Percentiles rank a stretch among this genome's conserved stretches.
These are phyloP conservation scores for Platysteira castanea DNA, from an alignment of 2,113 vertebrate genomes.

Conservation along the genomic window DNA sequence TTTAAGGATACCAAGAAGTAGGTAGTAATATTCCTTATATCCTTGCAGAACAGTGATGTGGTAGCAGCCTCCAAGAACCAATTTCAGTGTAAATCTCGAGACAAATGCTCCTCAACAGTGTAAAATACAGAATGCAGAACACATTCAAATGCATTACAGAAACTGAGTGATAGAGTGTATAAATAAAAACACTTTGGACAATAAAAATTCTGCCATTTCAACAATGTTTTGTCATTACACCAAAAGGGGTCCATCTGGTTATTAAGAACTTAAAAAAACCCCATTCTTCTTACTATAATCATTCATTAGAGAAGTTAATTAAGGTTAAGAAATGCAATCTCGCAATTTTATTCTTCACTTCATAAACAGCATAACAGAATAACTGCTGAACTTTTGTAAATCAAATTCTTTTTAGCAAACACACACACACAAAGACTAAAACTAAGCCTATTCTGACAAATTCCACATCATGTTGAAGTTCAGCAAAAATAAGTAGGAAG, in stretches of 20 bases:
- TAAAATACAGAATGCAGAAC: background rate
- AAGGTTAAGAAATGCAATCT: conserved; percentile 3
- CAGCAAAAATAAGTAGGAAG: background rate
- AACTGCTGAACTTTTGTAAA: background rate
- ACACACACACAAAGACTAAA: background rate
- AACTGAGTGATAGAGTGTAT: background rate
- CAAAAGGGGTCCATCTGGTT: background rate
- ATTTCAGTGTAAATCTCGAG: background rate
- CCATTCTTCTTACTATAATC: background rate
- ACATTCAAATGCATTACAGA: background rate
- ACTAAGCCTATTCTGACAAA: background rate
- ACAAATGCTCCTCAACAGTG: background rate
- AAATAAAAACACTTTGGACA: background rate
- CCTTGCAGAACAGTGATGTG: background rate
- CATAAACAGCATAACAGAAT: background rate
- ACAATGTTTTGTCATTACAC: background rate
- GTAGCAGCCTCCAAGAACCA: background rate
- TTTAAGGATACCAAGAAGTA: background rate
- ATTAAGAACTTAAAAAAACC: background rate
- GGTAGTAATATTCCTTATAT: background rate
- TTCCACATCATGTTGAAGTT: background rate
- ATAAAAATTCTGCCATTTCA: background rate
- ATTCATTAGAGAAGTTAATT: conserved; percentile 15
- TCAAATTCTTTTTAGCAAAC: background rate
- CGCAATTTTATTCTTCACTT: background rate